Conservation (phyloP, 2,888 invertebrate genomes). For the Archips crataeganus region DNA sequence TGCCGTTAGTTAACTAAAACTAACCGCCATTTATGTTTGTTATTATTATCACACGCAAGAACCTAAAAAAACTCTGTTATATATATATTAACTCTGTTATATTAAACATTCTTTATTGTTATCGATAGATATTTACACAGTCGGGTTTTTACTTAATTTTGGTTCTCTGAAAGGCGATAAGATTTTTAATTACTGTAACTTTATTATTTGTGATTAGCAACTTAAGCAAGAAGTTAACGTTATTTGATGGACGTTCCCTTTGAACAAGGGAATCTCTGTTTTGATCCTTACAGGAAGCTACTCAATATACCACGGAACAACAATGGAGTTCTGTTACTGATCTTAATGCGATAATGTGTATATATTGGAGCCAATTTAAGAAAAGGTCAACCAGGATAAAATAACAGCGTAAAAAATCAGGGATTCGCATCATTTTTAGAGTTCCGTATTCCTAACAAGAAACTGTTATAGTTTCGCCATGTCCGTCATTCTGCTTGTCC, state of each 20-base stretch:
- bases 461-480: too few species aligned
- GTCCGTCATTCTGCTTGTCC: too few species aligned
- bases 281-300: background rate
- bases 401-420: background rate
- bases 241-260: background rate
- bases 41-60: constrained; percentile 23
- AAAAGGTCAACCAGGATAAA: background rate
- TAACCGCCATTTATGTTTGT: constrained; percentile 16
- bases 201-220: constrained; percentile 21
- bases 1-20: constrained; percentile 31
- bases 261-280: constrained; percentile 13
- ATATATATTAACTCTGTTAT: too few species aligned
- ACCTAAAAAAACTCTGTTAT: constrained; percentile 17
- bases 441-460: too few species aligned
- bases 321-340: constrained; percentile 6
- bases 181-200: background rate
- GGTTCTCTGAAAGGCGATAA: constrained; percentile 38
- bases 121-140: constrained; percentile 26
- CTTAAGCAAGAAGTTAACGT: background rate
- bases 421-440: background rate
- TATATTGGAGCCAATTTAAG: background rate
- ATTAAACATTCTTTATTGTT: constrained; percentile 10
- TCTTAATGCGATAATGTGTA: background rate
- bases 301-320: background rate
- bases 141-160: constrained; percentile 12